Percentiles rank a stretch among this genome's conserved stretches.
phyloP scores from a whole-genome alignment of 2,113 vertebrate species.

The Otus sunia region DNA sequence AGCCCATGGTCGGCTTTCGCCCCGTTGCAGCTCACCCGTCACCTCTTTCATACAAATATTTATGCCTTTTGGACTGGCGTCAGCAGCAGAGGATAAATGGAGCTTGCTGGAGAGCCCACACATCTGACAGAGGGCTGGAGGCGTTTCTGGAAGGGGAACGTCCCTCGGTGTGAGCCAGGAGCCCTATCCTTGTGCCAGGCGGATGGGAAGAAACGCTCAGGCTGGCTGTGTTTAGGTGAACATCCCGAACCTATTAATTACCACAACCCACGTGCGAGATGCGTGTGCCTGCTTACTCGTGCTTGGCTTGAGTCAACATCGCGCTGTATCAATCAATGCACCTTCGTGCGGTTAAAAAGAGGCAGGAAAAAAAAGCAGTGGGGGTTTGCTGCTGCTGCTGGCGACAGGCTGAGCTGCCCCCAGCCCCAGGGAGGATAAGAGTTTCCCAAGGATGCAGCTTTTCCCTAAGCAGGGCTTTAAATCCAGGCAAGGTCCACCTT shows the following conservation, averaged over 20 bases:
- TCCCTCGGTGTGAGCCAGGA: neutral
- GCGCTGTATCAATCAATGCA: fast-evolving
- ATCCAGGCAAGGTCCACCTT: neutral
- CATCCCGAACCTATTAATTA: neutral
- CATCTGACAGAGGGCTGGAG: neutral
- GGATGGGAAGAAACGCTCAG: fast-evolving
- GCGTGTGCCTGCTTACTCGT: neutral
- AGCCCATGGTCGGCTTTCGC: neutral
- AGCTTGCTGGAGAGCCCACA: neutral
- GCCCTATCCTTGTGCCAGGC: neutral
- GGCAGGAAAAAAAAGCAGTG: neutral
- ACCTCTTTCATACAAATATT: neutral
- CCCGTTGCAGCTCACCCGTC: neutral
- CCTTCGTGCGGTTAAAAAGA: neutral
- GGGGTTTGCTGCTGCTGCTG: neutral
- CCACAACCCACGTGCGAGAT: fast-evolving
- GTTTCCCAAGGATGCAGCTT: neutral
- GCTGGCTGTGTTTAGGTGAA: neutral
- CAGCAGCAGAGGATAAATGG: neutral
- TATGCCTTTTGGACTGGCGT: neutral
- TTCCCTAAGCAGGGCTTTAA: neutral
- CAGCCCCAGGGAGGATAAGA: neutral
- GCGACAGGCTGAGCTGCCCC: neutral
- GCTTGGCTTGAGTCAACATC: neutral
- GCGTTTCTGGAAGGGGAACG: neutral